These are phyloP conservation scores for Neolamprologus longior DNA, from an alignment of 2,113 vertebrate species.

Conservation along the genomic window DNA sequence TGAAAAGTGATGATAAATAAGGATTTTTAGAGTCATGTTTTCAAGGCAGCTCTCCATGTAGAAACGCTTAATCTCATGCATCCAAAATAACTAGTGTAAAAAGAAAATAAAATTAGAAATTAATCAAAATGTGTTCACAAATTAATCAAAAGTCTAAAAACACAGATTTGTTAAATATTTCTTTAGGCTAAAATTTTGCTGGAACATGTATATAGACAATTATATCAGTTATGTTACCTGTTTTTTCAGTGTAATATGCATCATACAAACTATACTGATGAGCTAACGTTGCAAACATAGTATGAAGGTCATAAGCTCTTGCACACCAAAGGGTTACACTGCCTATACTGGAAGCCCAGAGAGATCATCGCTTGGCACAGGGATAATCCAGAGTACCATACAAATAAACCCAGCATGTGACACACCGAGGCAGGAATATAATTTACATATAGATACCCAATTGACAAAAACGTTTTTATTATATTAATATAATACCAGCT, in stretches of 20 bases:
- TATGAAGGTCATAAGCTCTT: not conserved
- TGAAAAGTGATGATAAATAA: not conserved
- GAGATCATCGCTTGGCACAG: not conserved
- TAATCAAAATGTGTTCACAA: not conserved
- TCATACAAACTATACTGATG: not conserved
- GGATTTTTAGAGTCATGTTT: not conserved
- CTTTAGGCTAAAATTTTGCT: not conserved
- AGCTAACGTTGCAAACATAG: not conserved
- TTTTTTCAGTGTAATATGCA: not conserved
- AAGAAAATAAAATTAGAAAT: not conserved
- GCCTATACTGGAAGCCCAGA: not conserved
- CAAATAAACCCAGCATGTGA: not conserved
- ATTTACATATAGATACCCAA: not conserved
- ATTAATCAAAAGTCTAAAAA: not conserved
- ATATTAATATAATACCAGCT: not conserved
- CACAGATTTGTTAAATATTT: not conserved
- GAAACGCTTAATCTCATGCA: not conserved
- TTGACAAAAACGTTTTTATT: not conserved
- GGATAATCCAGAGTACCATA: not conserved
- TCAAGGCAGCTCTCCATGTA: not conserved
- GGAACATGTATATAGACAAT: not conserved
- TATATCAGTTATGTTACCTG: not conserved
- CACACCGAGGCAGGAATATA: not conserved
- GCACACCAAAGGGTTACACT: not conserved
- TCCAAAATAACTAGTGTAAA: not conserved